A percentile compares a stretch with the other conserved stretches of the same genome.
Conservation (phyloP, 1,140 invertebrate genomes). For the Drosophila nasuta region DNA sequence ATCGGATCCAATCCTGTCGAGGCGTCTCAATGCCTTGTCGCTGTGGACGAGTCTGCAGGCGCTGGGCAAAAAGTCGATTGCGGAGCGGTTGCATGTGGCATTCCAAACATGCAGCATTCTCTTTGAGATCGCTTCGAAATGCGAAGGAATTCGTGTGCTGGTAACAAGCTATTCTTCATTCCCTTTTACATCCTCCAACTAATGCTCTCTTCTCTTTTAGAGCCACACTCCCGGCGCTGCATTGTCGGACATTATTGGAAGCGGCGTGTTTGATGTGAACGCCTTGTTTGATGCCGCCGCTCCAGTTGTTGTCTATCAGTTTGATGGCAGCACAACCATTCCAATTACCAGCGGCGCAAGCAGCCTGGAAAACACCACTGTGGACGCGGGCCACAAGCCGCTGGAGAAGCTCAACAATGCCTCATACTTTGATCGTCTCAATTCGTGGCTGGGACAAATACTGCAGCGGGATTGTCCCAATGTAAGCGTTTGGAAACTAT, state of each 20-base stretch:
- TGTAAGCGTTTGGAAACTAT: slow-evolving; percentile 50
- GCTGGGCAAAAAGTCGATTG: slow-evolving; percentile 91
- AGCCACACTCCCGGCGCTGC: slow-evolving; percentile 75
- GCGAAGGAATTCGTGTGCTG: slow-evolving; percentile 90
- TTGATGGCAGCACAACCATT: slow-evolving; percentile 87
- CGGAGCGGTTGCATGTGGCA: slow-evolving; percentile 89
- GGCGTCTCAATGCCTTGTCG: slow-evolving; percentile 91
- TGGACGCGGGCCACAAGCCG: slow-evolving; percentile 55
- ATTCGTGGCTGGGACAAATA: slow-evolving; percentile 97
- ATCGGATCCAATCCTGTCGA: slow-evolving; percentile 86
- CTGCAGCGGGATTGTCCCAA: slow-evolving; percentile 90
- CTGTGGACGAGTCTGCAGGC: slow-evolving; percentile 93
- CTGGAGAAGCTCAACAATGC: slow-evolving; percentile 84
- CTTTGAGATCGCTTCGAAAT: slow-evolving; percentile 89
- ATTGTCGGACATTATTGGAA: slow-evolving; percentile 74
- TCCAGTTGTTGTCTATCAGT: slow-evolving; percentile 95
- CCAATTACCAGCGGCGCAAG: slow-evolving; percentile 69
- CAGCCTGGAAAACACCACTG: slow-evolving; percentile 5
- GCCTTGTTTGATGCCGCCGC: slow-evolving; percentile 92
- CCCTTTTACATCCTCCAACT: background rate
- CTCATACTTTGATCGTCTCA: slow-evolving; percentile 95
- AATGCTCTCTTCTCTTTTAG: slow-evolving; percentile 30
- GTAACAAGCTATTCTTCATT: slow-evolving; percentile 85
- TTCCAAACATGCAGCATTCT: slow-evolving; percentile 91
- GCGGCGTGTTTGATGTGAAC: slow-evolving; percentile 72